Conservation (phyloP, 2,113 vertebrate genomes). For the Onychostruthus taczanowskii region DNA sequence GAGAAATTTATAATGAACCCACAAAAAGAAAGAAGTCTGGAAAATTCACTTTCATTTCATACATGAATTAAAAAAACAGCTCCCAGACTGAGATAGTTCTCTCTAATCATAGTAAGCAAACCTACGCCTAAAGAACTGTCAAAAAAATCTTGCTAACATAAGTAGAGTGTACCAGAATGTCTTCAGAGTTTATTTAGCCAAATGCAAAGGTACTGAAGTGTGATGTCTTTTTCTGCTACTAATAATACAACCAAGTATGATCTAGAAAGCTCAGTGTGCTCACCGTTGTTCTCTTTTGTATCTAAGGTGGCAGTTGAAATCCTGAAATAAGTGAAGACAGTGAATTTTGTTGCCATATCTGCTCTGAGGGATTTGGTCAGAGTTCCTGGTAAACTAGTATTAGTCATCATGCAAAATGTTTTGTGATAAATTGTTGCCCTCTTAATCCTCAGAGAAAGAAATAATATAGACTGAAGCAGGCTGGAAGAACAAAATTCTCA, state of each 20-base stretch:
- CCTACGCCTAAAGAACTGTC: neutral
- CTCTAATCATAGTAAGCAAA: neutral
- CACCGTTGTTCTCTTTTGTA: neutral
- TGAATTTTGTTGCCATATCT: neutral
- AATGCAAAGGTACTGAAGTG: constrained; percentile 3
- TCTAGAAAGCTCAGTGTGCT: neutral
- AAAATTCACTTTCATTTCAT: constrained; percentile 13
- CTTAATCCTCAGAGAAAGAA: neutral
- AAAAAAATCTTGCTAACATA: neutral
- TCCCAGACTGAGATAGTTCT: neutral
- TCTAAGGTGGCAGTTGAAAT: neutral
- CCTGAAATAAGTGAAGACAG: neutral
- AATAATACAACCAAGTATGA: neutral
- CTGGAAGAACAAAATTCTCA: neutral
- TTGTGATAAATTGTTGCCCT: neutral
- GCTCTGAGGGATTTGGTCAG: neutral
- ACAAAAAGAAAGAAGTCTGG: neutral
- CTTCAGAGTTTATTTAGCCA: constrained; percentile 1
- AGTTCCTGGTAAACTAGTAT: neutral
- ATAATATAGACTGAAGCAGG: neutral
- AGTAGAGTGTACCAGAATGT: neutral
- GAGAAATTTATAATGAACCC: neutral
- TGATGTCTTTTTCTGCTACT: neutral
- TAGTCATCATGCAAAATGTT: neutral
- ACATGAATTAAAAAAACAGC: neutral